Percentiles rank a stretch among this genome's conserved stretches.
Conservation (phyloP, 2,113 vertebrate genomes). For the Synodontis membranacea region DNA sequence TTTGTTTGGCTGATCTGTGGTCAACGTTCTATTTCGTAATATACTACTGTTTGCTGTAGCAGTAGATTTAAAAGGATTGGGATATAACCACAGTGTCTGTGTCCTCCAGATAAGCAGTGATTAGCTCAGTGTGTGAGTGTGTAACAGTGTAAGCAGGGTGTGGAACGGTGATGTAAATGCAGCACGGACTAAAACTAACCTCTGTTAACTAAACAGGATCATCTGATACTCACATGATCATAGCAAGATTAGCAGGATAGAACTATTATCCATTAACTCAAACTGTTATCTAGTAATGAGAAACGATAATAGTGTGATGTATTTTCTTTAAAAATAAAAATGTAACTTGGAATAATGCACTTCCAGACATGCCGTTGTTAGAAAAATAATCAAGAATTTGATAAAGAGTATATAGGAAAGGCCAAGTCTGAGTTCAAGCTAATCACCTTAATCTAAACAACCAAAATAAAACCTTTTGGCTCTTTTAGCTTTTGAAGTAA, state of each 20-base stretch:
- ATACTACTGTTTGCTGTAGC: neutral
- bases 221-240: neutral
- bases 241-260: neutral
- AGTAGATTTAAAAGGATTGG: neutral
- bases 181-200: neutral
- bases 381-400: too few relatives aligned
- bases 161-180: neutral
- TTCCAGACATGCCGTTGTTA: too few relatives aligned
- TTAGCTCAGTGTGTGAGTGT: conserved; percentile 12
- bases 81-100: neutral
- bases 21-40: neutral
- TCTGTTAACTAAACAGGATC: neutral
- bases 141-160: neutral
- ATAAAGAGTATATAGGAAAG: too few relatives aligned
- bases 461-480: too few relatives aligned
- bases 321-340: neutral
- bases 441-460: too few relatives aligned
- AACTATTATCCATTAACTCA: neutral
- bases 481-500: too few relatives aligned
- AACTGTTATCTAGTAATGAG: neutral
- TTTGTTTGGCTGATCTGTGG: neutral
- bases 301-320: too few relatives aligned
- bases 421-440: too few relatives aligned
- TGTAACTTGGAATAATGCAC: too few relatives aligned
- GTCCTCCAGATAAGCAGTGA: neutral